Base-by-base conservation (phyloP, 2,797 vertebrate species). In the Aldrovandia affinis region DNA sequence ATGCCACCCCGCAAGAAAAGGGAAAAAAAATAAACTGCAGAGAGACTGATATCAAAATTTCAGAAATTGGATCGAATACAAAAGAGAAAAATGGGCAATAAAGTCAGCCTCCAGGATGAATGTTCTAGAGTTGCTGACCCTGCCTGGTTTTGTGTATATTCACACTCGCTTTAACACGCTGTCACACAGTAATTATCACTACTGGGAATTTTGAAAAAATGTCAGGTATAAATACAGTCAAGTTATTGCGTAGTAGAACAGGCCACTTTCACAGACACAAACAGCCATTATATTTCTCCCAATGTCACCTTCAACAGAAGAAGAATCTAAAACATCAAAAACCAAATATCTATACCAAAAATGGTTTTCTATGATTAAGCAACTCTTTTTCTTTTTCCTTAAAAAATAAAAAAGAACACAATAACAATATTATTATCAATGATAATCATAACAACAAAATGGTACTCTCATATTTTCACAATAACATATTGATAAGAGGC, bases 161-260 rank as follows among this genome's bases (percentile, higher is more conserved):
- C 42, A 70, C 42, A 73, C 50, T 54, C 50, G 33, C 57, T 36
- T 81, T 36, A 83, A 54, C 54, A 63, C 36, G 61, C 68, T 57
- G 55, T 83, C 81, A 82, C 75, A 87, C 30, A 55, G 65, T 83
- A 50, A 59, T 36, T 79, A 6, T 30, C 50, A 68, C 79, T 57
- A 78, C 59, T n/a, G 47, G 68, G 52, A 47, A 83, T 42, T 84
- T 20, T 80, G 57, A 80, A 84, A n/a, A 50, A 63, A 9, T 10
- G 75, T 88, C 65, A 65, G 82, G 80, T 87, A 65, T 83, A 82
- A 85, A 79, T 63, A 0, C 84, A 80, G 50, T 84, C 68, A 82
- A 12, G 80, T 87, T 87, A 89, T 89, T 90, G 89, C 88, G 80
- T 77, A 81, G 80, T 63, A 25, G 59, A 70, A 63, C 59, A 79